A percentile compares a stretch with the other conserved stretches of the same genome.
phyloP scores from a whole-genome alignment of 2,113 vertebrate species.

The Pardalotus punctatus region DNA sequence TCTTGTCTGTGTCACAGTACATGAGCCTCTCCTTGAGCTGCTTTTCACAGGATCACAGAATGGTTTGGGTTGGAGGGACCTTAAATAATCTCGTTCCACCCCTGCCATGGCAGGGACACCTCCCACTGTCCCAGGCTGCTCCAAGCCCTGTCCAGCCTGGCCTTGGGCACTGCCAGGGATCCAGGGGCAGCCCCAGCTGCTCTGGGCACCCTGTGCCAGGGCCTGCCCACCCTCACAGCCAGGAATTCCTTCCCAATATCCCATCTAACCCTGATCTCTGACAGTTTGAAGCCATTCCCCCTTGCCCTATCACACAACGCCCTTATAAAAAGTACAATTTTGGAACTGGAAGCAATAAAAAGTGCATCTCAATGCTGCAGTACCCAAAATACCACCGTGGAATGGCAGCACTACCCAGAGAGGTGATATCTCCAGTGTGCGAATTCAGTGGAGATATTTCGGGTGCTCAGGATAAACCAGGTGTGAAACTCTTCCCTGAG shows the following conservation, averaged over 20 bases:
- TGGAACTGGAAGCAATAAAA: not conserved
- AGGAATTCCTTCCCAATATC: accelerated
- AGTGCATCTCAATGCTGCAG: not conserved
- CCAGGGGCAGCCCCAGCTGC: not conserved
- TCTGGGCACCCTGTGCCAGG: not conserved
- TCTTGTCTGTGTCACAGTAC: not conserved
- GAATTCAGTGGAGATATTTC: accelerated
- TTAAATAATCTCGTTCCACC: accelerated
- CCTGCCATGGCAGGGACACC: not conserved
- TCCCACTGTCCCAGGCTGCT: accelerated
- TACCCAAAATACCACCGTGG: accelerated
- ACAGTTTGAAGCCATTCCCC: not conserved
- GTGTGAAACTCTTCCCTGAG: not conserved
- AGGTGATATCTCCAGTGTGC: accelerated
- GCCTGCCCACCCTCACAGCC: accelerated
- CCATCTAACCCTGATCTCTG: not conserved
- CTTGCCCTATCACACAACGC: not conserved
- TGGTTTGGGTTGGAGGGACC: not conserved
- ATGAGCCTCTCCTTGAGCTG: not conserved
- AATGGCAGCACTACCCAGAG: accelerated
- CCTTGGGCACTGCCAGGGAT: not conserved
- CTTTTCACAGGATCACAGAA: not conserved
- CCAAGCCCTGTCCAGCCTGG: accelerated
- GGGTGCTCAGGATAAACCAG: not conserved
- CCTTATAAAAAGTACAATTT: not conserved